phyloP scores from a whole-genome alignment of 2,113 vertebrate species.

The Bos javanicus region DNA sequence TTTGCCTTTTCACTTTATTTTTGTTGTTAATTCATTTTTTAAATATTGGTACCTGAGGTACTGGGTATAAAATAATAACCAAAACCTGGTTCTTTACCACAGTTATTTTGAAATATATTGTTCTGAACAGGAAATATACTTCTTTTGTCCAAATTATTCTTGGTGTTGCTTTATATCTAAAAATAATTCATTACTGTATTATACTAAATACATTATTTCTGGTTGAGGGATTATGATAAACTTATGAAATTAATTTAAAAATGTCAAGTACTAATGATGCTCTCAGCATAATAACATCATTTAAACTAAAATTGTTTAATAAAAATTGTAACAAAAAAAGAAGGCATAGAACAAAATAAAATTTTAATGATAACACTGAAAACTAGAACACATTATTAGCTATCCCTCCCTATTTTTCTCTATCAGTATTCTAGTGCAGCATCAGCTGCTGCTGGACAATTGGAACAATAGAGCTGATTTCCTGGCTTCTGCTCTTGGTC shows the following conservation, averaged over 20 bases:
- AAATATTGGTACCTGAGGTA: not conserved
- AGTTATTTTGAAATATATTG: not conserved
- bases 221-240: not conserved
- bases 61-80: not conserved
- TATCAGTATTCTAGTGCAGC: not conserved
- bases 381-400: not conserved
- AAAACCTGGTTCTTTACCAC: not conserved
- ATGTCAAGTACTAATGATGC: not conserved
- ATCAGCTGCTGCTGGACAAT: not conserved
- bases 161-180: not conserved
- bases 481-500: not conserved
- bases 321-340: not conserved
- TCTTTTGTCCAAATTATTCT: not conserved
- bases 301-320: conserved; percentile 9
- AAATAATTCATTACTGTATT: not conserved
- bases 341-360: not conserved
- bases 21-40: not conserved
- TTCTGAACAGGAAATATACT: not conserved
- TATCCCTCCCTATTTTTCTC: not conserved
- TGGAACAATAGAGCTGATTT: not conserved
- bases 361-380: not conserved
- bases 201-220: not conserved
- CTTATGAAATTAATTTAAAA: not conserved
- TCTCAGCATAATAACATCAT: not conserved
- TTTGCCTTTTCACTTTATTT: not conserved